Evolutionary conservation across 2,888 invertebrate species (phyloP), one percentile per base, ranked within the genome.

Genomic region (Panorpa germanica): DNA sequence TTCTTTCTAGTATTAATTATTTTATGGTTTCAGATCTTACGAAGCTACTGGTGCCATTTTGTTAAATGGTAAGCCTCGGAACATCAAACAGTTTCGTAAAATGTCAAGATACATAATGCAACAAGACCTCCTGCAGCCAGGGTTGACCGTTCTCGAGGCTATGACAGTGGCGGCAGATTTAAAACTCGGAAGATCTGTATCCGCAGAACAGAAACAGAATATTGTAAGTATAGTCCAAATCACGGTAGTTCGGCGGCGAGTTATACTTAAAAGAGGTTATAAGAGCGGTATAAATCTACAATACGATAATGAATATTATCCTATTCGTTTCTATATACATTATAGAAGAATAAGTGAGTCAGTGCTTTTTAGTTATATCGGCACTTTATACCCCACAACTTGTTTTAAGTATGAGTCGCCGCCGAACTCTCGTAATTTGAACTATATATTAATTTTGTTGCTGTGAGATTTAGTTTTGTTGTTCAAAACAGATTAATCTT

Each of bases 21-120:
- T n/a, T n/a, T n/a, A n/a, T n/a, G n/a, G n/a, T n/a, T n/a, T n/a
- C 50, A 83, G 83, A 48, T 64, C 66, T 28, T 52, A 59, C 5
- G 69, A 67, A 16, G 67, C 76, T 0, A 64, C 67, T 2, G 93
- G 91, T 0, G 57, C 66, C 10, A 70, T 93, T 25, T 60, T 65
- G 33, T 69, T 86, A 10, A 91, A 91, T 51, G 81, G 80, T 1
- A 63, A 68, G 40, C 65, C 70, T 0, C 61, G 90, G 9, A 69
- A 88, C 45, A 57, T 82, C 34, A 63, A 70, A 14, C 61, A 70
- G 39, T 93, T 93, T 55, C 65, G 81, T 25, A 85, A 83, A 56
- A 64, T 85, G 55, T 86, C 90, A 1, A 72, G 90, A 31, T 93
- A 93, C 57, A 95, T 95, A 41, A 91, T 93, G 90, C 95, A 95